These are phyloP conservation scores for Enteromius treurensis DNA, from an alignment of 2,797 vertebrate genomes.

Conservation along the genomic window DNA sequence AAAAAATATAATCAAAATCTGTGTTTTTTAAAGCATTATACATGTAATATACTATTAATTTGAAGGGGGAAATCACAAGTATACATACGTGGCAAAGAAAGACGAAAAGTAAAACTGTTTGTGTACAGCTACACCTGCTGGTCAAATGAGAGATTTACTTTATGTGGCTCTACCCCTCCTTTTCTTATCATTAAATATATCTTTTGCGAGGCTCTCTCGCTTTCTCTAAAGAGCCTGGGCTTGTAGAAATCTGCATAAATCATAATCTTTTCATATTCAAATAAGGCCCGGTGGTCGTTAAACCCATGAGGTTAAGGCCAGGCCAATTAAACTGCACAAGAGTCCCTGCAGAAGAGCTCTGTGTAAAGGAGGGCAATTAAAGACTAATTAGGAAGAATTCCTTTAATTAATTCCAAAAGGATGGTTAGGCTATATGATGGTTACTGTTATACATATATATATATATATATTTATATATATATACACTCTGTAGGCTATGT, in stretches of 20 bases:
- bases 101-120: neutral
- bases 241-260: conserved; percentile 18
- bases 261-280: conserved; percentile 25
- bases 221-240: neutral
- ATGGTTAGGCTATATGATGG: neutral
- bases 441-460: neutral
- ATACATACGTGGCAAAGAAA: neutral
- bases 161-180: neutral
- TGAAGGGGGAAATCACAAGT: neutral
- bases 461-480: too few relatives aligned
- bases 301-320: conserved; percentile 16
- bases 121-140: conserved; percentile 29
- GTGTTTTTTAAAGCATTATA: neutral
- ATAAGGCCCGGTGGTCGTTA: conserved; percentile 14
- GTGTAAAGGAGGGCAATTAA: conserved; percentile 9
- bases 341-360: neutral
- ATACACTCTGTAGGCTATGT: neutral
- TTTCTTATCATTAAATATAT: neutral
- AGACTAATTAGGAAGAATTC: conserved; percentile 30
- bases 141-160: neutral
- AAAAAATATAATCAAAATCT: neutral
- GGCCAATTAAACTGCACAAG: conserved; percentile 12
- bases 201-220: neutral
- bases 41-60: neutral
- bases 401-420: conserved; percentile 30